Base-by-base conservation (phyloP, 2,888 invertebrate species). In the Melikaiella ostensackeni region DNA sequence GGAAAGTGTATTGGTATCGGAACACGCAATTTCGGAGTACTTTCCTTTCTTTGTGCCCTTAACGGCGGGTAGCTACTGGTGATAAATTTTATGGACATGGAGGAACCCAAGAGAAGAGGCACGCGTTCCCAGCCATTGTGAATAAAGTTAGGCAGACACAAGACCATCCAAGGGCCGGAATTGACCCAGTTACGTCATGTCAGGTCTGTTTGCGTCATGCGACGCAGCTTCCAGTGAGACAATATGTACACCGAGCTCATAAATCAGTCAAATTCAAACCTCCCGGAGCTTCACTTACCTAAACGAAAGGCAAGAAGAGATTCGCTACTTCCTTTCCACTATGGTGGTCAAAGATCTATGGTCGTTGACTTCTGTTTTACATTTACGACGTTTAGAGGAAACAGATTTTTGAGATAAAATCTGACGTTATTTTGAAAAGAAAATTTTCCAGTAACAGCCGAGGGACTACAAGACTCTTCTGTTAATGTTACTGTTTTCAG, bases 151-250 rank as follows among this genome's bases (percentile, higher is more conserved):
- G 82, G 79, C 77, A 80, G 82, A 74, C 77, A 76, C 66, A 82
- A 84, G 83, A 82, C 81, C 80, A 79, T 77, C 78, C 79, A 66
- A 78, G 76, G 80, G 81, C 79, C 83, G 77, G 82, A 84, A 84
- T 82, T 88, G 87, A 88, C 88, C 88, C 80, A 86, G 86, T 90
- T 89, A 83, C 86, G 87, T 88, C 87, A 87, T 84, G 84, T 86
- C 81, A 81, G 84, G 86, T 87, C 87, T 86, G 83, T 84, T 79
- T 74, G 79, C 80, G 83, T 85, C 84, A 86, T 79, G 79, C 83
- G 75, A 84, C 83, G 77, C 78, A 80, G 83, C 85, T 84, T 83
- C 79, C 80, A 81, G 81, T 76, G 81, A 86, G 86, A 89, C 88
- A 88, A 88, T 86, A 87, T 82, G 83, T 30, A 4, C 84, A 86